phyloP scores from a whole-genome alignment of 2,113 vertebrate genomes.

The Lepus americanus region DNA sequence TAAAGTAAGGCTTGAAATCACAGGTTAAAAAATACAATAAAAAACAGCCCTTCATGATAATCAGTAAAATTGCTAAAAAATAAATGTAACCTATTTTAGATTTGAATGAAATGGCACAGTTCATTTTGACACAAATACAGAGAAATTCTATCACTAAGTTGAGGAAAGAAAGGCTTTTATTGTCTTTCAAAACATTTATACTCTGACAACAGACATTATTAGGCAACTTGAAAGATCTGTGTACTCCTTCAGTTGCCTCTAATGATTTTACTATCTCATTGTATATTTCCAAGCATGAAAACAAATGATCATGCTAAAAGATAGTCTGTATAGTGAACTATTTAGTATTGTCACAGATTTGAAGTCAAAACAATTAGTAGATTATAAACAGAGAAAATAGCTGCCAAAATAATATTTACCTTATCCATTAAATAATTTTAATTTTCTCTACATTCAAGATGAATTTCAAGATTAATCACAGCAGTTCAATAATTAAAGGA shows the following conservation, averaged over 20 bases:
- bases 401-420: constrained; percentile 63
- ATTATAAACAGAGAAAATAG: constrained; percentile 48
- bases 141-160: constrained; percentile 33
- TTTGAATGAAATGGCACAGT: constrained; percentile 41
- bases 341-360: neutral
- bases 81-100: constrained; percentile 57
- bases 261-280: neutral
- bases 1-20: neutral
- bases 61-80: constrained; percentile 59
- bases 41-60: constrained; percentile 47
- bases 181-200: constrained; percentile 35
- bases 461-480: constrained; percentile 9
- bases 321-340: constrained; percentile 29
- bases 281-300: constrained; percentile 34
- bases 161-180: constrained; percentile 58
- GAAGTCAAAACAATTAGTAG: constrained; percentile 56
- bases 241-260: constrained; percentile 34
- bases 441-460: constrained; percentile 1
- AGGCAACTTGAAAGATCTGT: constrained; percentile 44
- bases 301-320: constrained; percentile 53
- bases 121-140: constrained; percentile 62
- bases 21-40: constrained; percentile 18
- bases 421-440: constrained; percentile 3
- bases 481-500: constrained; percentile 24
- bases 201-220: constrained; percentile 49